These are phyloP conservation scores for Napeogenes inachia DNA, from an alignment of 2,888 invertebrate genomes.

Conservation along the genomic window DNA sequence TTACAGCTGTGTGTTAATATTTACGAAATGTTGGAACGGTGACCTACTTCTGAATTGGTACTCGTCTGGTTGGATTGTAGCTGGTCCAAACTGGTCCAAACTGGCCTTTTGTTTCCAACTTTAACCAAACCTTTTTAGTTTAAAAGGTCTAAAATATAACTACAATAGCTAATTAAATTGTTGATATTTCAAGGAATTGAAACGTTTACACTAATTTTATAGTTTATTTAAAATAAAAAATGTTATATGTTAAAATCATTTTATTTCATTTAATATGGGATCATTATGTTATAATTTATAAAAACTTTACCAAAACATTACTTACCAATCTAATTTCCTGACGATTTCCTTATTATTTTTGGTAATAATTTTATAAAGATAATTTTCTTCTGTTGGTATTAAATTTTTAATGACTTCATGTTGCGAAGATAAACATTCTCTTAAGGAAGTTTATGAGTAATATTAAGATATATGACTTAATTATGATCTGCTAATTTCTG, in stretches of 20 bases:
- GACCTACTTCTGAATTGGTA: conserved; percentile 27
- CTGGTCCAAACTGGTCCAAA: conserved; percentile 18
- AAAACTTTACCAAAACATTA: too few relatives aligned
- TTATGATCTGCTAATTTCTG: conserved; percentile 1
- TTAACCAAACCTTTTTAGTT: conserved; percentile 25
- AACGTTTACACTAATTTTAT: background rate
- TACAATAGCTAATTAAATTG: conserved; percentile 16
- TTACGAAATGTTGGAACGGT: conserved; percentile 19
- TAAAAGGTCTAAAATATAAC: conserved; percentile 19
- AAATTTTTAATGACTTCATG: conserved; percentile 24
- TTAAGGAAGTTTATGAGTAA: conserved; percentile 15
- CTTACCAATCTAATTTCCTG: background rate
- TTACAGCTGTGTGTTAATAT: background rate
- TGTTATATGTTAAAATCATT: too few relatives aligned
- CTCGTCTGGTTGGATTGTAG: conserved; percentile 19
- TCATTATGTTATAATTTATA: too few relatives aligned
- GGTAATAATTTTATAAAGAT: conserved; percentile 20
- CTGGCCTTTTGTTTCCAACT: conserved; percentile 24
- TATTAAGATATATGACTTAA: conserved; percentile 2
- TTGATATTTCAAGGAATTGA: conserved; percentile 1
- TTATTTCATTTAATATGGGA: too few relatives aligned
- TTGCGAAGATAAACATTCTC: conserved; percentile 14
- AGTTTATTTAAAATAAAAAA: background rate
- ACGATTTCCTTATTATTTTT: conserved; percentile 12
- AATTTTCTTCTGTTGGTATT: conserved; percentile 21